phyloP scores from a whole-genome alignment of 2,888 invertebrate species.

The Idaea biselata region DNA sequence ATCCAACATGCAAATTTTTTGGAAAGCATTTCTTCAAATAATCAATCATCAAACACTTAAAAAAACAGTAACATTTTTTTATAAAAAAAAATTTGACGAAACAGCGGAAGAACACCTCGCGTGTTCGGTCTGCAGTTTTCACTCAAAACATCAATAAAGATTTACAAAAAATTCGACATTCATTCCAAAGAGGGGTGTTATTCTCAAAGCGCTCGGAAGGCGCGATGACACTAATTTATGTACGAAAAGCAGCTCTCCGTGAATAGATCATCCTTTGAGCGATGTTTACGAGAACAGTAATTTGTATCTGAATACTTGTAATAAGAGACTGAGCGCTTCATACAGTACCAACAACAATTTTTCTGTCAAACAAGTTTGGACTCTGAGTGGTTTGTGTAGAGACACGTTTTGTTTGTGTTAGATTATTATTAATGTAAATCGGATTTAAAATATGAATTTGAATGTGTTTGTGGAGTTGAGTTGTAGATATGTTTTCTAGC shows the following conservation, averaged over 20 bases:
- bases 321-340: background rate
- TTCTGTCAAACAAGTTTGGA: background rate
- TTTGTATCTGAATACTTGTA: constrained; percentile 1
- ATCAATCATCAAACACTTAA: too few relatives aligned
- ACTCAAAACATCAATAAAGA: background rate
- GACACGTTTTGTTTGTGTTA: background rate
- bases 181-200: constrained; percentile 27
- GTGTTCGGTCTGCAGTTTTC: too few relatives aligned
- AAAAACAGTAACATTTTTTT: too few relatives aligned
- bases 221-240: constrained; percentile 28
- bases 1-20: too few relatives aligned
- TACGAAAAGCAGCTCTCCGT: constrained; percentile 16
- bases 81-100: too few relatives aligned
- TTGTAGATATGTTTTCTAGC: background rate
- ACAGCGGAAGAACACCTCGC: too few relatives aligned
- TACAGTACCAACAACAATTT: background rate
- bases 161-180: constrained; percentile 22
- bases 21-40: too few relatives aligned
- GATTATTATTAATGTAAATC: background rate
- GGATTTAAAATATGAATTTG: background rate
- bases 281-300: constrained; percentile 2
- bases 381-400: background rate
- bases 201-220: constrained; percentile 22
- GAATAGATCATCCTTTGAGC: constrained; percentile 16
- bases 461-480: background rate